Percentiles rank a stretch among this genome's conserved stretches.
phyloP scores from a whole-genome alignment of 1,140 invertebrate species.

The Pristionchus pacificus region DNA sequence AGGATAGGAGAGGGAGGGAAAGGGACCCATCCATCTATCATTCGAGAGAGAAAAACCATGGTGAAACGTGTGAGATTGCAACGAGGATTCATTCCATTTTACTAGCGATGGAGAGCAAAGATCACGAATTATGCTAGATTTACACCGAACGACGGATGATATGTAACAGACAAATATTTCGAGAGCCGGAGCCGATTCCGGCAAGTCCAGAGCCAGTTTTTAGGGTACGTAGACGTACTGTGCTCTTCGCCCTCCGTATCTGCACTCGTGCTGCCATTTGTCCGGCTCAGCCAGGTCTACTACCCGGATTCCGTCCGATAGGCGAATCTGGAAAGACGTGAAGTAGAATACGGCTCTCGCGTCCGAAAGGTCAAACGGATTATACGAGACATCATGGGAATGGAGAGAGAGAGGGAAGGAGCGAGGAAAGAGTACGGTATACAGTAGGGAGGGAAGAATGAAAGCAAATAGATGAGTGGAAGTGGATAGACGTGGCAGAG shows the following conservation, averaged over 20 bases:
- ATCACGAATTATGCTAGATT: too few relatives aligned
- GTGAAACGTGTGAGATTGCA: too few relatives aligned
- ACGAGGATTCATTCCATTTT: too few relatives aligned
- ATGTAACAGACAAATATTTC: too few relatives aligned
- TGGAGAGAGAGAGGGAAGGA: neutral
- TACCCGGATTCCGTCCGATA: constrained; percentile 40
- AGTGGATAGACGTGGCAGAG: neutral
- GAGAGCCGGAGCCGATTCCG: too few relatives aligned
- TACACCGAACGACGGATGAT: too few relatives aligned
- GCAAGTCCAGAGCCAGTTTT: too few relatives aligned
- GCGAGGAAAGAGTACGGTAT: neutral
- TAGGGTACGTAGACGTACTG: constrained; percentile 23
- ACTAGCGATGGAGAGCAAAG: too few relatives aligned
- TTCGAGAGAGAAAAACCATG: too few relatives aligned
- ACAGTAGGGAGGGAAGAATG: neutral
- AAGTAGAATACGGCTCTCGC: neutral
- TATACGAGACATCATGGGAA: neutral
- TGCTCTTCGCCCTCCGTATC: constrained; percentile 34
- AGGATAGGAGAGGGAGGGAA: too few relatives aligned
- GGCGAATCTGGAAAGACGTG: constrained; percentile 36
- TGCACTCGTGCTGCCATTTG: constrained; percentile 47
- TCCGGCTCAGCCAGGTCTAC: constrained; percentile 21
- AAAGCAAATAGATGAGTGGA: neutral
- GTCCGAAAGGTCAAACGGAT: neutral
- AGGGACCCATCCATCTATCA: too few relatives aligned